Conservation (phyloP, 2,113 vertebrate genomes). For the Gorsachius goisagi region DNA sequence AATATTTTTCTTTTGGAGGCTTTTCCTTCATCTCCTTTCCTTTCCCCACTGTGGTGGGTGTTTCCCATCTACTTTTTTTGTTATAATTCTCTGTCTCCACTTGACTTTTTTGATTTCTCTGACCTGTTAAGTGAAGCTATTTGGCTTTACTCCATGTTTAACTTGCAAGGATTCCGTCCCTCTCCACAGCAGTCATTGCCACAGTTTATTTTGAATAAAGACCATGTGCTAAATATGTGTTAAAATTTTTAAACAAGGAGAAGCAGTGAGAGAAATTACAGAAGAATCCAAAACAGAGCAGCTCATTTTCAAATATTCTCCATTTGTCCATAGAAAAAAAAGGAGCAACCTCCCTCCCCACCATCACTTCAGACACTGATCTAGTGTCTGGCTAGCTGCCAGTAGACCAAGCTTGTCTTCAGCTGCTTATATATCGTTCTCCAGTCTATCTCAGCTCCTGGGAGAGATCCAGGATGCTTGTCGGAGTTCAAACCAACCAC, state of each 20-base stretch:
- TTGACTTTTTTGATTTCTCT: conserved; percentile 26
- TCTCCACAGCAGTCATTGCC: not conserved
- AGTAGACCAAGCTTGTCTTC: not conserved
- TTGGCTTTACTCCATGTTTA: conserved; percentile 2
- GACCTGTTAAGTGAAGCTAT: not conserved
- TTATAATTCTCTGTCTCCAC: conserved; percentile 3
- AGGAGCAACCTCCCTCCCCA: not conserved
- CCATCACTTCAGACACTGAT: not conserved
- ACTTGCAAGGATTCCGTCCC: not conserved
- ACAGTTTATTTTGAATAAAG: not conserved
- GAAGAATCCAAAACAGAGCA: not conserved
- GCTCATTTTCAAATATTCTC: not conserved
- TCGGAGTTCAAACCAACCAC: not conserved
- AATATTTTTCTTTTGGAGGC: not conserved
- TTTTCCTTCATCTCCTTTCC: not conserved
- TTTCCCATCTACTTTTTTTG: not conserved
- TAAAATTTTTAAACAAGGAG: not conserved
- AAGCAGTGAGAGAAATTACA: not conserved
- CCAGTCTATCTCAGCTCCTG: not conserved
- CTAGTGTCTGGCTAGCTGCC: not conserved
- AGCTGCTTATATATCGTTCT: not conserved
- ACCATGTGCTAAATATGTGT: not conserved
- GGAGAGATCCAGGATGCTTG: not conserved
- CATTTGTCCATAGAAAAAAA: not conserved
- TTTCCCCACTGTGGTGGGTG: not conserved